Evolutionary conservation across 2,888 invertebrate genomes (phyloP), one percentile per base, ranked within the genome.

Genomic region (Drosophila stalkeri): DNA sequence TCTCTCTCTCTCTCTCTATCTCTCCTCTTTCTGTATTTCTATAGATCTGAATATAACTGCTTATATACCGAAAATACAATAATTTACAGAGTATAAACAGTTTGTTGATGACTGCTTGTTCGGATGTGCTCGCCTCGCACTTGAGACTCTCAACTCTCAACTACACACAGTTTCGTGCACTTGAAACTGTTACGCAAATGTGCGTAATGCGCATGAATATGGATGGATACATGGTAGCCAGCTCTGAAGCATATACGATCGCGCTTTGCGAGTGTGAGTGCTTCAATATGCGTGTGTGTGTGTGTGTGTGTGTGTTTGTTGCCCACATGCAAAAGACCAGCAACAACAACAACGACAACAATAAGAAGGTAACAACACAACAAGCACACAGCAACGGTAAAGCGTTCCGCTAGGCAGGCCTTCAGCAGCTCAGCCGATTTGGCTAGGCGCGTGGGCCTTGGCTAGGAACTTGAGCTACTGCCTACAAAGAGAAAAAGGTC

Each of bases 101-200:
- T 47, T 54, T 72, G 66, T 54, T 67, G 73, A 33, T 41, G 46
- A 23, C 44, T 31, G 68, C 43, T 44, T 35, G 61, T 52, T 74
- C 57, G 78, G 76, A 76, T 80, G 80, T 78, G 72, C 70, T 74
- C 55, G 64, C 61, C 67, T 72, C 67, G 70, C 84, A 75, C 86
- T 87, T 67, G 87, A 86, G 87, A 73, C 82, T 65, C 81, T 77
- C 67, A 74, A 73, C 80, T 75, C 67, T 75, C 67, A 72, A 61
- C 67, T 67, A 64, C 56, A 41, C 75, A 68, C 75, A 68, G 60
- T 84, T 84, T 86, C 89, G 86, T 79, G 78, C 70, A 82, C 85
- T 86, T 86, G 83, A 86, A 86, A 86, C 86, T 75, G 87, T 85
- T 86, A 89, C 87, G 89, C 87, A 89, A 86, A 86, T 89, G 85